Evolutionary conservation across 2,888 invertebrate species (phyloP).

Genomic region (Athalia circularis): DNA sequence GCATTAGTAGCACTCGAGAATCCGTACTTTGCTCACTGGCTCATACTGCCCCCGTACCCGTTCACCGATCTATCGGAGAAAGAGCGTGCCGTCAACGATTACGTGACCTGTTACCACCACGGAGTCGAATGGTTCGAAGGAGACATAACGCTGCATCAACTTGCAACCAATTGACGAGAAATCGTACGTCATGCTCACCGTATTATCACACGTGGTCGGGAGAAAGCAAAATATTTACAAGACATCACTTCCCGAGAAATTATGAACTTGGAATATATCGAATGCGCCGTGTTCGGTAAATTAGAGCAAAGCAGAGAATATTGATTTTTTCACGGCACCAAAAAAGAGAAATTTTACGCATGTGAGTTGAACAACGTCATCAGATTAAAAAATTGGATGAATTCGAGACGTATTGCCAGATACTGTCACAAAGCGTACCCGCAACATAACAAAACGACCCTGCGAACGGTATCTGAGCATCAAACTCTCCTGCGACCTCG

Average conservation of each 20-base stretch:
- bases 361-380: too few species aligned
- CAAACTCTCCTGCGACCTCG: too few species aligned
- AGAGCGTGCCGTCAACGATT: slow-evolving; percentile 15
- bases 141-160: neutral
- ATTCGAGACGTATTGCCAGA: too few species aligned
- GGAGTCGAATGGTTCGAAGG: slow-evolving; percentile 45
- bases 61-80: slow-evolving; percentile 13
- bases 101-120: slow-evolving; percentile 24
- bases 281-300: too few species aligned
- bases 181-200: neutral
- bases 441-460: neutral
- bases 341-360: too few species aligned
- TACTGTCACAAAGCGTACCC: neutral
- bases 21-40: slow-evolving; percentile 27
- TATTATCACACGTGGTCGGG: slow-evolving; percentile 1
- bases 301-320: too few species aligned
- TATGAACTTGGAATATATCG: too few species aligned
- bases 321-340: too few species aligned
- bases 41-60: slow-evolving; percentile 22
- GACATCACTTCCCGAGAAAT: too few species aligned
- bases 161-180: slow-evolving; percentile 8
- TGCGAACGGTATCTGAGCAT: too few species aligned
- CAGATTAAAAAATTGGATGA: too few species aligned
- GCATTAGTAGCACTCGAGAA: slow-evolving; percentile 2
- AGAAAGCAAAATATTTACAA: slow-evolving; percentile 3